Evolutionary conservation across 2,888 invertebrate species (phyloP).

Genomic region (Myopa tessellatipennis): DNA sequence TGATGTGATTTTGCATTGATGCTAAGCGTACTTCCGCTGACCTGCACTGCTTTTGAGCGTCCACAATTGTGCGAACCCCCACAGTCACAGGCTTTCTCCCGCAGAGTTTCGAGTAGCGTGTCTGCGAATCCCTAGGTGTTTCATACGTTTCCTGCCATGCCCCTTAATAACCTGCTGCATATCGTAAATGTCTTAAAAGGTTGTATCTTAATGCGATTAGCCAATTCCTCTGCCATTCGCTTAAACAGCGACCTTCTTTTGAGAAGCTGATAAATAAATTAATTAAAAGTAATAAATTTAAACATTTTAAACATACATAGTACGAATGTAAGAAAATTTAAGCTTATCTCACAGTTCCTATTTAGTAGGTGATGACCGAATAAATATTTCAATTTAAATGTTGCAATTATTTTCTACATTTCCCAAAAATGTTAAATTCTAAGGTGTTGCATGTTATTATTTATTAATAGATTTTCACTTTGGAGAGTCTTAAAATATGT

Average conservation of each 20-base stretch:
- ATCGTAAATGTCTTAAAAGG: conserved; percentile 49
- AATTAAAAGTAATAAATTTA: no score
- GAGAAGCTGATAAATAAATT: no score
- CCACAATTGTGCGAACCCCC: conserved; percentile 38
- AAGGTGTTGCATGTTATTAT: not conserved
- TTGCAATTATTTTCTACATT: no score
- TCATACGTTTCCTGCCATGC: conserved; percentile 8
- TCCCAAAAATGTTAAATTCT: no score
- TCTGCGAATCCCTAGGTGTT: conserved; percentile 20
- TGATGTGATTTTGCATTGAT: conserved; percentile 2
- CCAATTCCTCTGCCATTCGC: conserved; percentile 26
- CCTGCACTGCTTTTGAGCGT: conserved; percentile 26
- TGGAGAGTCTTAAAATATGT: not conserved
- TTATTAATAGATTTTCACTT: not conserved
- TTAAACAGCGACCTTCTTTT: no score
- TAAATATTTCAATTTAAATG: no score
- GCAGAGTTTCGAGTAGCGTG: conserved; percentile 19
- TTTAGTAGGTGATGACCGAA: no score
- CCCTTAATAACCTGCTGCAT: not conserved
- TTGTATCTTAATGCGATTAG: conserved; percentile 55
- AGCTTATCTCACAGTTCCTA: no score
- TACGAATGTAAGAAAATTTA: no score
- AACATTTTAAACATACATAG: no score
- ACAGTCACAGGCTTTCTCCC: conserved; percentile 38
- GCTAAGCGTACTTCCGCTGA: conserved; percentile 33